Evolutionary conservation across 2,797 vertebrate species (phyloP).

Genomic region (Pangasius larnaudii): DNA sequence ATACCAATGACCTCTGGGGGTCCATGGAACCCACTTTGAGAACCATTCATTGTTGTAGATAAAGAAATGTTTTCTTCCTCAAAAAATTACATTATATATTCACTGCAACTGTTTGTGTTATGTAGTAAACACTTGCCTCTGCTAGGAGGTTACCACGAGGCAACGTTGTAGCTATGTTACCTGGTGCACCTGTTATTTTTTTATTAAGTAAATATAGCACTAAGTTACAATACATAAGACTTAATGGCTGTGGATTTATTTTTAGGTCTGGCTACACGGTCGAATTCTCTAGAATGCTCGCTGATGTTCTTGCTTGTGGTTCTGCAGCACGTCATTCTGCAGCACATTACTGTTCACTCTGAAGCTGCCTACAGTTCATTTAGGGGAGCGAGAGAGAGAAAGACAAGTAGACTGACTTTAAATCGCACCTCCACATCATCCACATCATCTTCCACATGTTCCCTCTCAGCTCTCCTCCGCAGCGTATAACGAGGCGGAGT

Average conservation of each 20-base stretch:
- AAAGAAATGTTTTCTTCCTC: not conserved
- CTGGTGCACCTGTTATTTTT: not conserved
- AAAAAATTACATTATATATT: not conserved
- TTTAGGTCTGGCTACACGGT: not conserved
- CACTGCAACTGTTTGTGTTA: no score
- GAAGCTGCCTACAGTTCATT: not conserved
- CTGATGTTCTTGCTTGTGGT: not conserved
- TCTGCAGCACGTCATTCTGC: not conserved
- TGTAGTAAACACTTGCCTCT: not conserved
- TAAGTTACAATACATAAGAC: not conserved
- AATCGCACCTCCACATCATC: not conserved
- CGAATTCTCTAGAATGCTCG: not conserved
- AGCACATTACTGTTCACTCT: not conserved
- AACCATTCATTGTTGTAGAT: not conserved
- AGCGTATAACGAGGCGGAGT: not conserved
- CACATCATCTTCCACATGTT: not conserved
- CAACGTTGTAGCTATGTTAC: not conserved
- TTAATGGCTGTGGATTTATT: not conserved
- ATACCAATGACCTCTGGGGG: not conserved
- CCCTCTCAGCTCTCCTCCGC: not conserved
- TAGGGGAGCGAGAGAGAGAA: not conserved
- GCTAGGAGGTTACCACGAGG: not conserved
- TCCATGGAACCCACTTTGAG: not conserved
- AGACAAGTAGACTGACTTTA: not conserved
- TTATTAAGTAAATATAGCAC: not conserved